These are phyloP conservation scores for Emmelina monodactyla DNA, from an alignment of 2,888 invertebrate genomes.

Conservation along the genomic window DNA sequence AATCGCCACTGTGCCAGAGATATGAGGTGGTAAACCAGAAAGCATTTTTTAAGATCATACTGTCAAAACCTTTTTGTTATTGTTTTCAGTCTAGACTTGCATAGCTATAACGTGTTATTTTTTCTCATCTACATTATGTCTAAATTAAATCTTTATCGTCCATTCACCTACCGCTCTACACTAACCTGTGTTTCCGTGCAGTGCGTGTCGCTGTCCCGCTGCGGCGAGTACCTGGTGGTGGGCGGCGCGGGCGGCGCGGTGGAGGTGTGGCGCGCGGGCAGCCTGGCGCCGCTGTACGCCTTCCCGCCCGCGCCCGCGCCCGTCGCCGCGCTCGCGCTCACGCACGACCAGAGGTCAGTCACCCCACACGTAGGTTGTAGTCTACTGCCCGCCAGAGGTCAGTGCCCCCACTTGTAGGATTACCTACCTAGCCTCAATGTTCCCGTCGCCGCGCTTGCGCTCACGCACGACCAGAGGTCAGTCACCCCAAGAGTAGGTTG, in stretches of 20 bases:
- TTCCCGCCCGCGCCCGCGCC: slow-evolving; percentile 97
- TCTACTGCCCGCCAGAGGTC: no score
- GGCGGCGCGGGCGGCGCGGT: slow-evolving; percentile 97
- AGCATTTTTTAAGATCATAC: no score
- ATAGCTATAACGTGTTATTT: background rate
- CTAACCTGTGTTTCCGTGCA: slow-evolving; percentile 35
- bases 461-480: slow-evolving; percentile 99
- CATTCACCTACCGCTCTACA: background rate
- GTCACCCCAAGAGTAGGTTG: no score
- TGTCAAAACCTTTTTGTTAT: no score
- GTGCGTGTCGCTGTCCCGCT: slow-evolving; percentile 93
- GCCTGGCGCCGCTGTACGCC: slow-evolving; percentile 95
- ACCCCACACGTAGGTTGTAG: background rate
- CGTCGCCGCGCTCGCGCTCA: slow-evolving; percentile 91
- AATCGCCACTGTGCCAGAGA: no score
- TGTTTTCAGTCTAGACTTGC: no score
- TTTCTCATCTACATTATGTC: background rate
- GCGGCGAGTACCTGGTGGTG: slow-evolving; percentile 98
- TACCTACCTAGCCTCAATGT: no score
- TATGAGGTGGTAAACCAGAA: no score
- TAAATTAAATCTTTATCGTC: no score
- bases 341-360: slow-evolving; percentile 97
- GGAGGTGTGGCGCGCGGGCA: slow-evolving; percentile 98
- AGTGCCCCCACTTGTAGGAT: no score
- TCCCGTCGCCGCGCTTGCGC: slow-evolving; percentile 91